Base-by-base conservation (phyloP, 2,113 vertebrate genomes). In the Tyto alba region DNA sequence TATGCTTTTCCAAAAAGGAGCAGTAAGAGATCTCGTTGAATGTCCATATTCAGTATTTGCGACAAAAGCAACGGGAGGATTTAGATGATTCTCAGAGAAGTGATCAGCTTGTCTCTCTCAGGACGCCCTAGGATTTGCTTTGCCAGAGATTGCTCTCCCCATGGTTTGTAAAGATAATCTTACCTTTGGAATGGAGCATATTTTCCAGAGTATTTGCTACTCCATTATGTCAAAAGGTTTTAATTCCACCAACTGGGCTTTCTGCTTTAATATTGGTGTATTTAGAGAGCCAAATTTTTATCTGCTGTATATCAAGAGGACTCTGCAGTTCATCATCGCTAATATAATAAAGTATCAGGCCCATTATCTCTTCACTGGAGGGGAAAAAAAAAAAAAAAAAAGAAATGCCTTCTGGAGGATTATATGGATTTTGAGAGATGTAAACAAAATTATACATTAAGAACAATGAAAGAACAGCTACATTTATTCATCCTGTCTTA, bases 191-290 rank as follows among this genome's bases (percentile, higher is more conserved):
- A 53, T 3, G 15, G 66, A 75, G 57, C 3, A 0, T 68, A 4
- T 77, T 95, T 67, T 67, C 45, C 38, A 34, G 59, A 62, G 68
- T 50, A 64, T 95, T 96, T 94, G 22, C 60, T 63, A 5, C 25
- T 67, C 56, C n/a, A 50, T 89, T 95, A 79, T 7, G 41, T 53
- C 53, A 76, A 53, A 82, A 89, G 77, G 78, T 62, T 93, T 93
- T 91, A 92, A 92, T 91, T 91, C 66, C 38, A 53, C 57, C 41
- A 29, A 6, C 7, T 26, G 80, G 45, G 32, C 34, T 45, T 89
- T 92, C 43, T 87, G 73, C 40, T 76, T 78, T 88, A 50, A 6
- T 47, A 3, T 30, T 29, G 5, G 7, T 75, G 4, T 68, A 18
- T 73, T 92, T 34, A 64, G 73, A 64, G 64, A 10, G 10, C 13